These are phyloP conservation scores for Pterocles gutturalis DNA, from an alignment of 2,113 vertebrate species.

Conservation along the genomic window DNA sequence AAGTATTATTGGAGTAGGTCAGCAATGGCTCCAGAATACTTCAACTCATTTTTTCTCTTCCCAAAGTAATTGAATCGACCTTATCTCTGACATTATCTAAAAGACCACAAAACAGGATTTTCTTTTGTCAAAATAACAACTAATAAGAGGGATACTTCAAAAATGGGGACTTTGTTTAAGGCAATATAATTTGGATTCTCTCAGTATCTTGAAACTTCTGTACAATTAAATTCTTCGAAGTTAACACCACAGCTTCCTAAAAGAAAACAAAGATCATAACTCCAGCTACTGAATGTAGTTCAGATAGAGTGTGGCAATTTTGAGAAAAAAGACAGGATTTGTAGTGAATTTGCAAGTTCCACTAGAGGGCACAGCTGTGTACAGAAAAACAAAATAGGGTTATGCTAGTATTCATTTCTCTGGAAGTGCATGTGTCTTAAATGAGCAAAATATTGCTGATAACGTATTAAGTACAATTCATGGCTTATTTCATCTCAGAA, in stretches of 20 bases:
- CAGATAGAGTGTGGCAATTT: neutral
- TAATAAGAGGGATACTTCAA: neutral
- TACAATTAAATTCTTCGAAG: neutral
- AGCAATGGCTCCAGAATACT: neutral
- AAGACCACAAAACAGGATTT: neutral
- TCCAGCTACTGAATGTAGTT: neutral
- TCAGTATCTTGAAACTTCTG: neutral
- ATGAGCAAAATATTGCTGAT: neutral
- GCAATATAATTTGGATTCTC: neutral
- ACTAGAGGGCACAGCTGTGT: constrained; percentile 65
- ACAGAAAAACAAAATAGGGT: neutral
- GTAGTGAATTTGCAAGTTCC: neutral
- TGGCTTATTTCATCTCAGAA: neutral
- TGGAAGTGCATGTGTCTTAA: neutral
- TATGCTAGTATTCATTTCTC: neutral
- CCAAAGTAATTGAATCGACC: neutral
- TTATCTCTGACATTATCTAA: neutral
- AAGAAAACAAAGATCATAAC: neutral
- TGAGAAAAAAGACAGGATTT: neutral
- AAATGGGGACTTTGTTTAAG: neutral
- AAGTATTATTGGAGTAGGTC: neutral
- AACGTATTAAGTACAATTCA: neutral
- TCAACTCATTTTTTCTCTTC: neutral
- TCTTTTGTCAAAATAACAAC: neutral
- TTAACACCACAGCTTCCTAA: neutral